phyloP scores from a whole-genome alignment of 2,888 invertebrate species.

The Drosophila bunnanda region DNA sequence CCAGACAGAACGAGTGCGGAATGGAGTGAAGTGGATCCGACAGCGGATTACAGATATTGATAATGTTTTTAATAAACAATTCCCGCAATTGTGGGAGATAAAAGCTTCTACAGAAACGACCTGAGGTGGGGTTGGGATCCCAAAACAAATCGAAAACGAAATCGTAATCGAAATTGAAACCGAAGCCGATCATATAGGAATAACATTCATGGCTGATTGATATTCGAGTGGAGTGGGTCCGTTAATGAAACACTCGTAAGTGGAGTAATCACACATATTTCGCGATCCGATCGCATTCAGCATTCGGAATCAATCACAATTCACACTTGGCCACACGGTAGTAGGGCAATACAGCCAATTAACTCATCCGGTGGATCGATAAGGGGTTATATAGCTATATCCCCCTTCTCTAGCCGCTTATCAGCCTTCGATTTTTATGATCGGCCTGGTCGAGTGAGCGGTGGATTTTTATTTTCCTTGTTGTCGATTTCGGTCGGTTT shows the following conservation, averaged over 20 bases:
- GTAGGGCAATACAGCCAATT: conserved; percentile 63
- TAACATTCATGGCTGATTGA: conserved; percentile 62
- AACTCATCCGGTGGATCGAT: conserved; percentile 46
- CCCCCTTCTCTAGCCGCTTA: not conserved
- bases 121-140: conserved; percentile 21
- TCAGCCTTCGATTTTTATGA: conserved; percentile 37
- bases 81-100: conserved; percentile 30
- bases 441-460: conserved; percentile 26
- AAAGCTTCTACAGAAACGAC: conserved; percentile 2
- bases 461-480: conserved; percentile 45
- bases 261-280: conserved; percentile 64
- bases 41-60: conserved; percentile 45
- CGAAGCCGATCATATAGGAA: conserved; percentile 41
- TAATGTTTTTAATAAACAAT: conserved; percentile 50
- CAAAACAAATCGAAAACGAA: conserved; percentile 13
- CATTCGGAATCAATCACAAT: conserved; percentile 76
- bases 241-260: conserved; percentile 68
- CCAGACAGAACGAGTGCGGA: conserved; percentile 22
- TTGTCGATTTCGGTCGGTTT: conserved; percentile 21
- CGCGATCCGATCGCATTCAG: conserved; percentile 62
- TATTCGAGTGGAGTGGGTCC: conserved; percentile 62
- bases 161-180: conserved; percentile 16
- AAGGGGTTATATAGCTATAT: conserved; percentile 16
- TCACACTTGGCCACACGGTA: conserved; percentile 48
- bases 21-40: conserved; percentile 34